These are phyloP conservation scores for Leptarthrus brevirostris DNA, from an alignment of 2,888 invertebrate species.

Conservation along the genomic window DNA sequence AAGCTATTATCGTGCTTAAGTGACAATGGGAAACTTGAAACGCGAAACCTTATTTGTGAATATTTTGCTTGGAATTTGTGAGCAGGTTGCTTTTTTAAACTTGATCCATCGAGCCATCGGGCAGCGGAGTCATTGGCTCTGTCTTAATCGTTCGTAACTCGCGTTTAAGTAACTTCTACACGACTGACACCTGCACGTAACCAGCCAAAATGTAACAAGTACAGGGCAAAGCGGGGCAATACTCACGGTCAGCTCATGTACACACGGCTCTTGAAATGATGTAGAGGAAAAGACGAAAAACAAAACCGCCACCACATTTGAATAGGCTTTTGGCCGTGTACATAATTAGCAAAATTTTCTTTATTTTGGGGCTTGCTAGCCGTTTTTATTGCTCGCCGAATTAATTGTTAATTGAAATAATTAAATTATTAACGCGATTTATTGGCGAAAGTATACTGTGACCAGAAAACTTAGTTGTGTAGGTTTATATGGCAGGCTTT, in stretches of 20 bases:
- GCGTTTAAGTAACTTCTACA: slow-evolving; percentile 12
- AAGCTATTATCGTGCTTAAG: neutral
- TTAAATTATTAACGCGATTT: too few species aligned
- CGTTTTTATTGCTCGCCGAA: too few species aligned
- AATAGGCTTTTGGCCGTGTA: neutral
- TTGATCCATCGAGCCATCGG: slow-evolving; percentile 16
- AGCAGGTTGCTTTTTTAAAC: slow-evolving; percentile 7
- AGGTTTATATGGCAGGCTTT: too few species aligned
- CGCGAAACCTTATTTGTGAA: slow-evolving; percentile 18
- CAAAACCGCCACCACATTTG: neutral
- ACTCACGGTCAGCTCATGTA: neutral
- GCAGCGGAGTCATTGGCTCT: slow-evolving; percentile 1
- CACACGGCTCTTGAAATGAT: neutral
- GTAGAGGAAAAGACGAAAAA: neutral
- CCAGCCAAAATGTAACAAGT: too few species aligned
- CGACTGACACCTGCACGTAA: neutral
- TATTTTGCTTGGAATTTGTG: slow-evolving; percentile 20
- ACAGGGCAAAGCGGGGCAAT: neutral
- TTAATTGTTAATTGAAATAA: too few species aligned
- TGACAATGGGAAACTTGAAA: slow-evolving; percentile 7
- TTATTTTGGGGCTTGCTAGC: too few species aligned
- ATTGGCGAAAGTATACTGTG: too few species aligned
- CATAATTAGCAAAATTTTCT: neutral
- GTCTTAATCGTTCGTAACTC: neutral
- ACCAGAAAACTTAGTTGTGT: too few species aligned